phyloP scores from a whole-genome alignment of 2,888 invertebrate genomes.

The Apocheima hispidaria region DNA sequence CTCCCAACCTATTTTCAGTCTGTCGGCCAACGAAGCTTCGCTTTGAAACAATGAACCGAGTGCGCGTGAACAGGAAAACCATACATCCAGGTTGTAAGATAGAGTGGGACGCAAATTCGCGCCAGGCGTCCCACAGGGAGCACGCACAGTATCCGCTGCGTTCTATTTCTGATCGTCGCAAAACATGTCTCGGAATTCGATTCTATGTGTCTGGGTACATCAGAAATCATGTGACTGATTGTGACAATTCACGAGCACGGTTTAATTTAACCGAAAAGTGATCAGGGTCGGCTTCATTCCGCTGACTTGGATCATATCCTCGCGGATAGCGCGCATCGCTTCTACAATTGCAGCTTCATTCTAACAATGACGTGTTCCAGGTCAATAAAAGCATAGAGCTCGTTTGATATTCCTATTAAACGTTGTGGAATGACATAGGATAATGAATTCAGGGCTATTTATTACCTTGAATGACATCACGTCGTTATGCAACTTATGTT shows the following conservation, averaged over 20 bases:
- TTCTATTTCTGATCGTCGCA: slow-evolving; percentile 84
- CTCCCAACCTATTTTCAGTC: slow-evolving; percentile 84
- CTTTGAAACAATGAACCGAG: slow-evolving; percentile 83
- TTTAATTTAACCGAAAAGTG: slow-evolving; percentile 49
- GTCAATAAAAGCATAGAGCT: slow-evolving; percentile 57
- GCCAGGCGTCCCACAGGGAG: slow-evolving; percentile 78
- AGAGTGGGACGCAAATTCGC: slow-evolving; percentile 71
- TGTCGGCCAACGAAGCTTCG: slow-evolving; percentile 75
- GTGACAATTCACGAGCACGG: slow-evolving; percentile 63
- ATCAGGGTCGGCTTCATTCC: slow-evolving; percentile 11
- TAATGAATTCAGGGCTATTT: slow-evolving; percentile 68
- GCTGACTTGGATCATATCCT: slow-evolving; percentile 31
- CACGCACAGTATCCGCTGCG: slow-evolving; percentile 81
- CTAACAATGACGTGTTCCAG: slow-evolving; percentile 53
- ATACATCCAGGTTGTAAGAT: slow-evolving; percentile 66
- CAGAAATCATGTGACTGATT: slow-evolving; percentile 84
- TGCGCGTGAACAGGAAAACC: slow-evolving; percentile 75
- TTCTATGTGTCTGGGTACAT: slow-evolving; percentile 83
- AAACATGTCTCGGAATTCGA: slow-evolving; percentile 85
- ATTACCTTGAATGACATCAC: slow-evolving; percentile 66
- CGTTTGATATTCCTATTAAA: slow-evolving; percentile 59
- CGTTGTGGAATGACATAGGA: slow-evolving; percentile 59
- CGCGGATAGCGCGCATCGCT: slow-evolving; percentile 44
- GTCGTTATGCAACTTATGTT: slow-evolving; percentile 63
- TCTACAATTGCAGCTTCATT: slow-evolving; percentile 53